Percentiles rank a stretch among this genome's conserved stretches.
phyloP scores from a whole-genome alignment of 1,140 invertebrate species.

The Pinna nobilis region DNA sequence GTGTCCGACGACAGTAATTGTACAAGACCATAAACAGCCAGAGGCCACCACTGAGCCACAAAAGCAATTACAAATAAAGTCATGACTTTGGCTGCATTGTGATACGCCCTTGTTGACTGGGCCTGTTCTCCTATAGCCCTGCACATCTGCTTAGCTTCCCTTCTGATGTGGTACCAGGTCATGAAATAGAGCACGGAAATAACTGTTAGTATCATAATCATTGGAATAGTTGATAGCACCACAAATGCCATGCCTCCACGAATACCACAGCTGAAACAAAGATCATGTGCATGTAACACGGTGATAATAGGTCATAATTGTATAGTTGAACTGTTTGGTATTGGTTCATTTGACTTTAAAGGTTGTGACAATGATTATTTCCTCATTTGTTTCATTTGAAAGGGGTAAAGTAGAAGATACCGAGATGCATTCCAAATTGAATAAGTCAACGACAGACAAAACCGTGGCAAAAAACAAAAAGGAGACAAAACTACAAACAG shows the following conservation, averaged over 20 bases:
- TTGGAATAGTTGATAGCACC: not conserved
- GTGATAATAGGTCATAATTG: no score
- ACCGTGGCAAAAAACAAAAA: no score
- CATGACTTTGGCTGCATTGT: not conserved
- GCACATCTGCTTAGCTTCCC: not conserved
- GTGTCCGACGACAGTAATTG: not conserved
- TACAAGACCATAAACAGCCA: not conserved
- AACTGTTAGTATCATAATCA: not conserved
- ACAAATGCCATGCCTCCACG: not conserved
- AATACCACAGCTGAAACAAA: conserved; percentile 4
- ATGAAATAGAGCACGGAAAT: conserved; percentile 2
- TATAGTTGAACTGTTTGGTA: no score
- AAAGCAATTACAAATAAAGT: conserved; percentile 17
- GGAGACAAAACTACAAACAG: no score
- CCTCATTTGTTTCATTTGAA: no score
- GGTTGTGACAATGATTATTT: no score
- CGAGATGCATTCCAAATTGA: no score
- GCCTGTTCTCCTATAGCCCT: not conserved
- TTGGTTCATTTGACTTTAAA: no score
- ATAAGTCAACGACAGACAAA: no score
- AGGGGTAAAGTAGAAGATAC: no score
- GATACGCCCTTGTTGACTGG: not conserved
- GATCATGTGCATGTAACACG: no score
- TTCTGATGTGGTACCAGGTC: conserved; percentile 14
- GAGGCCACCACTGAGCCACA: conserved; percentile 8